Percentiles rank a stretch among this genome's conserved stretches.
Evolutionary conservation across 2,113 vertebrate species (phyloP).

Genomic region (Speoplatyrhinus poulsoni): DNA sequence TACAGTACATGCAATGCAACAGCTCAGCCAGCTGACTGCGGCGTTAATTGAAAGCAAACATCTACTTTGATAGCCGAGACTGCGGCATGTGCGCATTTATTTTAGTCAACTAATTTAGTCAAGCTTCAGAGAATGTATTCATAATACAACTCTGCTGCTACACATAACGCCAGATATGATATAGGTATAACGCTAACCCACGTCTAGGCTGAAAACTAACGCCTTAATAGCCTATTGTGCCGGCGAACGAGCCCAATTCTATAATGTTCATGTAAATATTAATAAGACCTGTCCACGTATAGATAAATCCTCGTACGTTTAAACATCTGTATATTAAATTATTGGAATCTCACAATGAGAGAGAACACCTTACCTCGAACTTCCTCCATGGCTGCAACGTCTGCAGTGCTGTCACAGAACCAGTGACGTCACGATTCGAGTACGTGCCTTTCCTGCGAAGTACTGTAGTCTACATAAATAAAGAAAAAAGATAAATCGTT

Average conservation of each 20-base stretch:
- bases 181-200: too few relatives aligned
- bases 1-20: too few relatives aligned
- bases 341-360: slow-evolving; percentile 7
- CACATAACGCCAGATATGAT: too few relatives aligned
- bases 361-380: slow-evolving; percentile 68
- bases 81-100: not conserved
- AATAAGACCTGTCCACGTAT: not conserved
- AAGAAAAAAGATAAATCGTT: not conserved
- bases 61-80: not conserved
- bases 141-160: too few relatives aligned
- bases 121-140: not conserved
- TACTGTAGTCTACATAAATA: not conserved
- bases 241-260: too few relatives aligned
- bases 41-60: slow-evolving; percentile 10
- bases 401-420: not conserved
- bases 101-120: not conserved
- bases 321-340: rapidly evolving
- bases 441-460: not conserved
- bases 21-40: not conserved
- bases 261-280: not conserved
- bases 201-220: too few relatives aligned
- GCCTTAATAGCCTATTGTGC: too few relatives aligned
- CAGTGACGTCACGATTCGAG: slow-evolving; percentile 56
- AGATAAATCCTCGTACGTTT: too few relatives aligned
- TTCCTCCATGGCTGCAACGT: slow-evolving; percentile 75